Evolutionary conservation across 2,113 vertebrate species (phyloP), one percentile per base, ranked within the genome.

Genomic region (Corythornis vintsioides): DNA sequence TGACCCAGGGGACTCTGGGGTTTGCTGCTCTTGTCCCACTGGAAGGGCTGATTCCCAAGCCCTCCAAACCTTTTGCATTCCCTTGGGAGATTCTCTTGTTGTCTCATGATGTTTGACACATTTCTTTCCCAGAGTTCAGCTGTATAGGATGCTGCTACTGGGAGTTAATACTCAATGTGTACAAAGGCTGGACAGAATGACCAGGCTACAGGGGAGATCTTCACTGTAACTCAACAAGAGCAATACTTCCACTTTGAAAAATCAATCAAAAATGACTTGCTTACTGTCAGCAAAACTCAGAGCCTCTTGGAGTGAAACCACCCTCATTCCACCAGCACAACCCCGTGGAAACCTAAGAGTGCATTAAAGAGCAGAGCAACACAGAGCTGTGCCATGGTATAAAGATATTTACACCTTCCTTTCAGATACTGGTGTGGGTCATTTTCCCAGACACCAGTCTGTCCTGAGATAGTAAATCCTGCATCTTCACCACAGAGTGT

Each of bases 401-500:
- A 71, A 66, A 81, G 24, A 17, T 15, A 80, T 89, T 84, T 88
- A 56, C 31, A 76, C 57, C 55, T 80, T 91, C 70, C 74, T 89
- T 83, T 80, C 78, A 93, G 93, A 93, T 88, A 89, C 50, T 74
- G 65, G 77, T 56, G 61, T 28, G 35, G 72, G 65, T 92, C 56
- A 88, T 83, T 89, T 88, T 92, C 76, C 33, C 60, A 81, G 64
- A 86, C 64, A 89, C 29, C 13, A 64, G 13, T 48, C 53, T 92
- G 60, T 91, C 64, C 43, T 64, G 15, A 45, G 29, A 71, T 7
- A 89, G 60, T 85, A 95, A 93, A 91, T 91, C 28, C 35, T 72
- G 35, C 8, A 81, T 71, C 65, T 88, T 77, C 56, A 77, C 83
- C 65, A 91, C 18, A 43, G 35, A 19, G 11, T 72, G 11, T 61